Evolutionary conservation across 2,797 vertebrate species (phyloP).

Genomic region (Rhynchotus rufescens): DNA sequence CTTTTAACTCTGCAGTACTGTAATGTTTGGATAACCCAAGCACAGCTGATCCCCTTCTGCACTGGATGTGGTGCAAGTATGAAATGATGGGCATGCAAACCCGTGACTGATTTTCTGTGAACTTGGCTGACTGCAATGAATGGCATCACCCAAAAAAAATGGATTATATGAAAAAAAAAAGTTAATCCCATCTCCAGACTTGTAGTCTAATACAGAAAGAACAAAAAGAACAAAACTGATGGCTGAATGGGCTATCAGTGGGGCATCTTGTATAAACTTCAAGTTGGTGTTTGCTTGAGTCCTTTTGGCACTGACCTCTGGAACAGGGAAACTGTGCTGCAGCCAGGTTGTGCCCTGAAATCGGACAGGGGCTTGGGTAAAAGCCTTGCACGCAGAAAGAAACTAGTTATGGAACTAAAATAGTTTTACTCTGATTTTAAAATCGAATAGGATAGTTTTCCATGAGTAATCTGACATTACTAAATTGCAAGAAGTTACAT

Average conservation of each 20-base stretch:
- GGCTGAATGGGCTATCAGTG: neutral
- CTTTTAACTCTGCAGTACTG: neutral
- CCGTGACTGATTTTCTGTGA: slow-evolving; percentile 40
- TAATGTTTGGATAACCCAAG: neutral
- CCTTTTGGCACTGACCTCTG: slow-evolving; percentile 10
- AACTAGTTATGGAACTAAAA: neutral
- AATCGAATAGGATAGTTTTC: slow-evolving; percentile 24
- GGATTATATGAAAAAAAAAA: neutral
- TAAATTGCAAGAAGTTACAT: neutral
- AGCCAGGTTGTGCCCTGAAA: neutral
- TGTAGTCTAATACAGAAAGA: slow-evolving; percentile 26
- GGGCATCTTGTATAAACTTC: neutral
- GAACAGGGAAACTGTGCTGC: neutral
- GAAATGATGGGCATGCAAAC: slow-evolving; percentile 4
- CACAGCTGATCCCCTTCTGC: neutral
- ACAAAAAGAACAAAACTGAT: neutral
- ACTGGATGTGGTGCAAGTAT: neutral
- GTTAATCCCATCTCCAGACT: slow-evolving; percentile 53
- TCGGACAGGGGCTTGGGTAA: neutral
- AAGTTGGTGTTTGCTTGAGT: slow-evolving; percentile 7
- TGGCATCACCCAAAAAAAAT: neutral
- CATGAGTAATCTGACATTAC: slow-evolving; percentile 48
- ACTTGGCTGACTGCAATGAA: slow-evolving; percentile 16
- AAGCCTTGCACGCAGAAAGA: neutral
- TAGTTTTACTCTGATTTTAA: slow-evolving; percentile 49